These are phyloP conservation scores for Teleiodes luculella DNA, from an alignment of 2,888 invertebrate genomes.

Conservation along the genomic window DNA sequence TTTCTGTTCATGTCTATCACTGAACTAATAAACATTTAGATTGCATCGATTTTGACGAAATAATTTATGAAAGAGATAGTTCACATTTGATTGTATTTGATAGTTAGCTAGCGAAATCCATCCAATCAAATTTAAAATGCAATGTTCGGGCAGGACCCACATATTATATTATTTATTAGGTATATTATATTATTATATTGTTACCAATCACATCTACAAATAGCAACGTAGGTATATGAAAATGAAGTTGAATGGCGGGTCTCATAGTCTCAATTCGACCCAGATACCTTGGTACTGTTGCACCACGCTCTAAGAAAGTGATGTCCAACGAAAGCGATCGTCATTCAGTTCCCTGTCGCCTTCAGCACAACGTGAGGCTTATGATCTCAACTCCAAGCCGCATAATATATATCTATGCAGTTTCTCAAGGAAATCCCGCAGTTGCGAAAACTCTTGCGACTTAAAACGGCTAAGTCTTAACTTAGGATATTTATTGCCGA, in stretches of 20 bases:
- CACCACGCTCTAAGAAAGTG: conserved; percentile 40
- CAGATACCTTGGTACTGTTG: conserved; percentile 23
- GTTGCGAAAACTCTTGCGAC: background rate
- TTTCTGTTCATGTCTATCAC: too few species aligned
- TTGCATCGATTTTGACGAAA: too few species aligned
- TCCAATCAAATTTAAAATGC: too few species aligned
- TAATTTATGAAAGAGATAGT: too few species aligned
- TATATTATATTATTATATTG: too few species aligned
- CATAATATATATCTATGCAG: background rate
- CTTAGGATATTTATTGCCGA: background rate
- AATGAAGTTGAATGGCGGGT: background rate
- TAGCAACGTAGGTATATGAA: background rate
- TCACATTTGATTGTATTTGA: too few species aligned
- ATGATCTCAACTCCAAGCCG: background rate
- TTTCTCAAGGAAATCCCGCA: background rate
- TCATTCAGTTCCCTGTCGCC: conserved; percentile 32
- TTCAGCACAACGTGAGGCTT: conserved; percentile 20
- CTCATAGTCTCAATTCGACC: background rate
- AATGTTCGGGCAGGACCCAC: background rate
- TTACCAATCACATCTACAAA: too few species aligned
- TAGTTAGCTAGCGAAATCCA: too few species aligned
- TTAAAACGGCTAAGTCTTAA: background rate
- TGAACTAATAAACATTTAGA: too few species aligned
- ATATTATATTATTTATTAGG: too few species aligned
- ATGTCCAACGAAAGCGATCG: conserved; percentile 48